phyloP scores from a whole-genome alignment of 2,113 vertebrate genomes.

The Neofelis nebulosa region DNA sequence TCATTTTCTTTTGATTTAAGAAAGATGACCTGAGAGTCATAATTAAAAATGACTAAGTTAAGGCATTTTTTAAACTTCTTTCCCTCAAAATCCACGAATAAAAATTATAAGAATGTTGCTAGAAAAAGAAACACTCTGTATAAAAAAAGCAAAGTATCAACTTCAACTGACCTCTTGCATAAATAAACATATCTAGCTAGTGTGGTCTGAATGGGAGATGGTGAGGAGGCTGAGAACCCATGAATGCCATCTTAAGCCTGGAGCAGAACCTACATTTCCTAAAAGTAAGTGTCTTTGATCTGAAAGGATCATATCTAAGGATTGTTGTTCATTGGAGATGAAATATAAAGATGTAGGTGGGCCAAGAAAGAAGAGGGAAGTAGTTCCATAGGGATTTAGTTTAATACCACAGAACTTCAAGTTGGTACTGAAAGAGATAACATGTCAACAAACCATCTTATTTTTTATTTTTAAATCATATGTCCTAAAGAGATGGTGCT shows the following conservation, averaged over 20 bases:
- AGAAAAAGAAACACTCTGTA: background rate
- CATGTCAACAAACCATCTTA: background rate
- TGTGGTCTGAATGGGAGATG: background rate
- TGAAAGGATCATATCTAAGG: background rate
- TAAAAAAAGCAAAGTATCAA: background rate
- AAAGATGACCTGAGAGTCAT: background rate
- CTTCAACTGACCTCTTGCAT: background rate
- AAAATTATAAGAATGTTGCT: background rate
- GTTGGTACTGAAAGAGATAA: background rate
- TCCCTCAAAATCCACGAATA: background rate
- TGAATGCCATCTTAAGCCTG: background rate
- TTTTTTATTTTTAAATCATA: background rate
- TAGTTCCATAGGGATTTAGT: background rate
- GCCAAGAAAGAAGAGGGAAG: background rate
- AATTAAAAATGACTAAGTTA: constrained; percentile 8
- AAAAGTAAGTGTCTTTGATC: background rate
- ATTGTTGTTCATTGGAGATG: background rate
- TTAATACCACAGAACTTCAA: background rate
- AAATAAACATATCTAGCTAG: background rate
- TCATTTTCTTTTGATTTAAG: constrained; percentile 41
- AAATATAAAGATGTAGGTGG: background rate
- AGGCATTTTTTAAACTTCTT: background rate
- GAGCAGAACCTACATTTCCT: background rate
- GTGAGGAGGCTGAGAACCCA: background rate
- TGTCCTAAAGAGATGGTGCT: background rate